Evolutionary conservation across 2,888 invertebrate genomes (phyloP).

Genomic region (Amphipyra berbera): DNA sequence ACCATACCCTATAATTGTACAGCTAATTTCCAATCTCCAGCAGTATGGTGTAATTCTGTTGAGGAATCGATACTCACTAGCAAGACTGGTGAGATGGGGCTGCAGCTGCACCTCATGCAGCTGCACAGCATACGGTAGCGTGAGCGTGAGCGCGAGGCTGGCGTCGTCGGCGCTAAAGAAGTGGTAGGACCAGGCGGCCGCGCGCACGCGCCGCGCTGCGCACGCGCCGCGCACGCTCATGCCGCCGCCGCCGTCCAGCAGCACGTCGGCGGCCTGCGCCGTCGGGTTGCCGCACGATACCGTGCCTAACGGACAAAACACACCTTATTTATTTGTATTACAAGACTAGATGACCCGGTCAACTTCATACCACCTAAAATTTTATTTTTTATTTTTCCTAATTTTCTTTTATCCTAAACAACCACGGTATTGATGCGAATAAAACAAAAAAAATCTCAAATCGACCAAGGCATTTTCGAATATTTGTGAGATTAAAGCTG

Average conservation of each 20-base stretch:
- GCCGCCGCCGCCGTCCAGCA: slow-evolving; percentile 92
- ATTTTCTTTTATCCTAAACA: no score
- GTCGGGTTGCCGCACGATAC: slow-evolving; percentile 95
- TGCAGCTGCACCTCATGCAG: slow-evolving; percentile 96
- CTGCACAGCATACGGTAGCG: slow-evolving; percentile 96
- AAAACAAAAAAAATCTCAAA: no score
- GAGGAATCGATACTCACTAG: slow-evolving; percentile 87
- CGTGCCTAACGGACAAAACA: slow-evolving; percentile 81
- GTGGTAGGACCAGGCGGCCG: slow-evolving; percentile 98
- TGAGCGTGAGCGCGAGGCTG: slow-evolving; percentile 96
- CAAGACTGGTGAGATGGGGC: slow-evolving; percentile 95
- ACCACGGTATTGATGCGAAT: no score
- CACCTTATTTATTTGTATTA: background rate
- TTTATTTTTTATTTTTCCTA: no score
- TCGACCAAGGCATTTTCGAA: no score
- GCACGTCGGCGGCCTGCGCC: slow-evolving; percentile 96
- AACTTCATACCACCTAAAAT: no score
- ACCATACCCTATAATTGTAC: no score
- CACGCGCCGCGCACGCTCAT: slow-evolving; percentile 91
- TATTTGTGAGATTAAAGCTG: no score
- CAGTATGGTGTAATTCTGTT: background rate
- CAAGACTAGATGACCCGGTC: no score
- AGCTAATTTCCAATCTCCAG: no score
- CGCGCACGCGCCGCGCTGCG: slow-evolving; percentile 95
- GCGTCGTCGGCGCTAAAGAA: slow-evolving; percentile 96